These are phyloP conservation scores for Pelvicachromis taeniatus DNA, from an alignment of 2,113 vertebrate species.

Conservation along the genomic window DNA sequence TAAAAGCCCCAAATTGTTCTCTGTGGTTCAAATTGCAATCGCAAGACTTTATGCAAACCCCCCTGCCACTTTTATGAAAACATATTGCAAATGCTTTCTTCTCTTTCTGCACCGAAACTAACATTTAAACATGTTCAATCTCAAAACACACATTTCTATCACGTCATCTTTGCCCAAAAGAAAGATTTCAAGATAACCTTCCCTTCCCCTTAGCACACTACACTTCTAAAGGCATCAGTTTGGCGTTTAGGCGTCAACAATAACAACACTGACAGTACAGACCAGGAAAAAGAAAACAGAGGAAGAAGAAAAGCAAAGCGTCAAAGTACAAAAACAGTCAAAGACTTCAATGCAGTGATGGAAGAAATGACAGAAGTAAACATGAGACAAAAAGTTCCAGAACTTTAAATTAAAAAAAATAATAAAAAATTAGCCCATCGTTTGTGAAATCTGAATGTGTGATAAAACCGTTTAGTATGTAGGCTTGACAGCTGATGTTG, in stretches of 20 bases:
- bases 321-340: constrained; percentile 20
- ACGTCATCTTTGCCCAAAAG: not conserved
- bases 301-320: not conserved
- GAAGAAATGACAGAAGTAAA: not conserved
- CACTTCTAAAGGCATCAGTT: constrained; percentile 69
- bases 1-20: not conserved
- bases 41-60: not conserved
- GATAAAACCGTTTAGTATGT: not conserved
- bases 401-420: not conserved
- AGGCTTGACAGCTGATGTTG: constrained; percentile 1
- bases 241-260: constrained; percentile 65
- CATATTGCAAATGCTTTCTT: not conserved
- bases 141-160: not conserved
- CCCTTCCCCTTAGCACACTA: not conserved
- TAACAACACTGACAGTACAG: constrained; percentile 14
- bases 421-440: not conserved
- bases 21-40: not conserved
- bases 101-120: not conserved
- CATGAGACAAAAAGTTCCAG: not conserved
- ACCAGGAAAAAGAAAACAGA: not conserved
- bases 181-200: not conserved
- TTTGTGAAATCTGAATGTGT: not conserved
- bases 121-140: not conserved
- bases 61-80: not conserved
- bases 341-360: constrained; percentile 5